Evolutionary conservation across 2,888 invertebrate genomes (phyloP).

Genomic region (Chromoteleia sp.): DNA sequence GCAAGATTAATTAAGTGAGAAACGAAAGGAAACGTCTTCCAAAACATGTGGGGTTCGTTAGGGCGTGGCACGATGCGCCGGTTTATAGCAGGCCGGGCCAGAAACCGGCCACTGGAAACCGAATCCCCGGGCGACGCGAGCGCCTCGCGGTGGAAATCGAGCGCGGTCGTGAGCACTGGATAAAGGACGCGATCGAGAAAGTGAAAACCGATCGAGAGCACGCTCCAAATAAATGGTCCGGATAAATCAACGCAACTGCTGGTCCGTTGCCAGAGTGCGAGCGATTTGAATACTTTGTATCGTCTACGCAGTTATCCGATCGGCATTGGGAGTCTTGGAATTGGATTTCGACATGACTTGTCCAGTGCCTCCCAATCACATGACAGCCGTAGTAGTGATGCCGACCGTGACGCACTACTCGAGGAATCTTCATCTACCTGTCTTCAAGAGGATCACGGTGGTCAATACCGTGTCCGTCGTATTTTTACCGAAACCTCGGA

Average conservation of each 20-base stretch:
- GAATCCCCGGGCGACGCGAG: conserved; percentile 18
- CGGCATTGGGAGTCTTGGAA: not conserved
- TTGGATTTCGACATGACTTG: conserved; percentile 78
- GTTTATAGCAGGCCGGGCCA: conserved; percentile 4
- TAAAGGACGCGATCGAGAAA: conserved; percentile 69
- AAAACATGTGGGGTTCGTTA: conserved; percentile 21
- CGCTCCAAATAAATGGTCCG: conserved; percentile 23
- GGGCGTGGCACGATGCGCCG: not conserved
- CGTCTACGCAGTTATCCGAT: not conserved
- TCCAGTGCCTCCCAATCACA: conserved; percentile 77
- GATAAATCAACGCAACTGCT: conserved; percentile 7
- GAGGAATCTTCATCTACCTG: conserved; percentile 79
- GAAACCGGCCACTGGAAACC: conserved; percentile 20
- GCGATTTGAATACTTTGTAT: conserved; percentile 3
- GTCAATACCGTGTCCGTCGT: conserved; percentile 79
- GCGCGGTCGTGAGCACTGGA: conserved; percentile 18
- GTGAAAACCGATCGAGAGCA: conserved; percentile 70
- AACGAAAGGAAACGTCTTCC: conserved; percentile 18
- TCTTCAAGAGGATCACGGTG: conserved; percentile 80
- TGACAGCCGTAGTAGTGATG: conserved; percentile 72
- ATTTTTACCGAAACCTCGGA: conserved; percentile 80
- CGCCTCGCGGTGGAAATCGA: not conserved
- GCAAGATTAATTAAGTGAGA: conserved; percentile 33
- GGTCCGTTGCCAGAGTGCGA: conserved; percentile 16
- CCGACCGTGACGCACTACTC: conserved; percentile 78